A percentile compares a stretch with the other conserved stretches of the same genome.
Evolutionary conservation across 2,888 invertebrate species (phyloP).

Genomic region (Cantharis lateralis): DNA sequence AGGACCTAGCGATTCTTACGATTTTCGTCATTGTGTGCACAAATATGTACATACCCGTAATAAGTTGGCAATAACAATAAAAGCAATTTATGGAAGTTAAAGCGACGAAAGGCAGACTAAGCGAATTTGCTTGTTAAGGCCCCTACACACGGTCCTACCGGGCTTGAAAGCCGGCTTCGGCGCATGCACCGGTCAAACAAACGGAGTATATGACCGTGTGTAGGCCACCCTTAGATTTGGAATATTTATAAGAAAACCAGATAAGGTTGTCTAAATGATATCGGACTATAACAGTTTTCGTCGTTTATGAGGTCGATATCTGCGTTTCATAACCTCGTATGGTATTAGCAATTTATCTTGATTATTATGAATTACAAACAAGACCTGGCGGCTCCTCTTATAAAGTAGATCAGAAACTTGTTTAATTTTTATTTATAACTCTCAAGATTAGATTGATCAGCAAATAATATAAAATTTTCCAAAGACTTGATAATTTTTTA

Average conservation of each 20-base stretch:
- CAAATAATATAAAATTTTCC: not conserved
- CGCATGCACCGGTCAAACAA: too few relatives aligned
- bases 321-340: constrained; percentile 21
- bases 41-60: not conserved
- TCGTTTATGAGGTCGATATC: constrained; percentile 17
- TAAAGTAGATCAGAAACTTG: not conserved
- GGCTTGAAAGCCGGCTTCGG: too few relatives aligned
- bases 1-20: not conserved
- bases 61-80: not conserved
- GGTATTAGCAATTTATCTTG: constrained; percentile 23
- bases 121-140: constrained; percentile 32
- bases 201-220: too few relatives aligned
- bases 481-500: not conserved
- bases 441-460: not conserved
- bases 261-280: constrained; percentile 34
- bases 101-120: constrained; percentile 31
- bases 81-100: not conserved
- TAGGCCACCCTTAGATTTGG: constrained; percentile 19
- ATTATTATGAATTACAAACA: constrained; percentile 23
- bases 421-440: constrained; percentile 10
- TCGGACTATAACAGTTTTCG: constrained; percentile 26
- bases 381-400: constrained; percentile 17
- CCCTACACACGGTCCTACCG: too few relatives aligned
- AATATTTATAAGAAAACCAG: constrained; percentile 34
- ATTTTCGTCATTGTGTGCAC: not conserved